Percentiles rank a stretch among this genome's conserved stretches.
Conservation (phyloP, 2,113 vertebrate species). For the Hucho hucho region DNA sequence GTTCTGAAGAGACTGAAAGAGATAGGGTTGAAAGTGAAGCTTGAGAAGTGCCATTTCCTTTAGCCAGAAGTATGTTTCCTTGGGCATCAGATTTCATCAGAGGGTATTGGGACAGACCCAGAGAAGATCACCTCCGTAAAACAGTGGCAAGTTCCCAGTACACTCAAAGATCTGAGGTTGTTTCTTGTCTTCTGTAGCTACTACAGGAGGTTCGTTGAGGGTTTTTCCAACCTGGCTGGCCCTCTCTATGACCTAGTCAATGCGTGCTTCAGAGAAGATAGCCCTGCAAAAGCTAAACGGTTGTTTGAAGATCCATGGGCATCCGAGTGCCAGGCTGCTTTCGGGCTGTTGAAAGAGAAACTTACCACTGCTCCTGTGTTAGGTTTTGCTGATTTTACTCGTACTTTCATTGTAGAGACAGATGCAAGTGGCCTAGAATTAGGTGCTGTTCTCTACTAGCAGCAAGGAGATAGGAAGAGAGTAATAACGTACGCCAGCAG, state of each 20-base stretch:
- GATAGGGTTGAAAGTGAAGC: conserved; percentile 19
- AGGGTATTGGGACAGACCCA: not conserved
- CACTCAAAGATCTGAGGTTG: conserved; percentile 17
- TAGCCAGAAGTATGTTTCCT: not conserved
- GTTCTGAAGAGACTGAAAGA: conserved; percentile 8
- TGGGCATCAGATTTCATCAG: not conserved
- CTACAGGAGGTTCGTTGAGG: conserved; percentile 26
- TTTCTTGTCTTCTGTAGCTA: conserved; percentile 37
- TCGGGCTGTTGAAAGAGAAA: conserved; percentile 11
- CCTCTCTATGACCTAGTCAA: conserved; percentile 29
- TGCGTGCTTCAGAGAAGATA: not conserved
- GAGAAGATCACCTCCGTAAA: not conserved
- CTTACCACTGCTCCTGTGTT: conserved; percentile 14
- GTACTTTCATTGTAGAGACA: conserved; percentile 16
- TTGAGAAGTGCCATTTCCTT: conserved; percentile 11
- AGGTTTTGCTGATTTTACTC: conserved; percentile 5
- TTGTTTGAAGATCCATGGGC: not conserved
- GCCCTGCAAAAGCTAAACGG: not conserved
- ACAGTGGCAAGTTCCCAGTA: not conserved
- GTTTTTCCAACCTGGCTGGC: conserved; percentile 20
- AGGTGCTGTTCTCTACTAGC: conserved; percentile 17
- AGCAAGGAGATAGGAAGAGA: conserved; percentile 2
- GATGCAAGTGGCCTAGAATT: conserved; percentile 14
- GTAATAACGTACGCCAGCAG: conserved; percentile 22
- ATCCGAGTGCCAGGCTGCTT: conserved; percentile 9